Conservation (phyloP, 2,888 invertebrate genomes). For the Scaptomyza reducta region DNA sequence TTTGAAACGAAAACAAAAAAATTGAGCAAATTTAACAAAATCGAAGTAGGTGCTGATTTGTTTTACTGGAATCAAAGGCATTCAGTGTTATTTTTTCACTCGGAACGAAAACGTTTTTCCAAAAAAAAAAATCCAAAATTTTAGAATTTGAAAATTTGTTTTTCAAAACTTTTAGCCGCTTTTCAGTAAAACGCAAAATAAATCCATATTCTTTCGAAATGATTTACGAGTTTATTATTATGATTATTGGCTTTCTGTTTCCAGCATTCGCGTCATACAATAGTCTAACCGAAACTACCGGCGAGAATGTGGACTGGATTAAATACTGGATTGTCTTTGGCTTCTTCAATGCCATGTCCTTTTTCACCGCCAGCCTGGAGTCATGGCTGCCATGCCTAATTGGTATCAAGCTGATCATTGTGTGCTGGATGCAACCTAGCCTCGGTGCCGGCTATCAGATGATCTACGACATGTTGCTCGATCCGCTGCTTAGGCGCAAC, state of each 20-base stretch:
- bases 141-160: not conserved
- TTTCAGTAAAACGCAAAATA: not conserved
- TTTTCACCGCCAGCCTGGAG: constrained; percentile 95
- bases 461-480: constrained; percentile 96
- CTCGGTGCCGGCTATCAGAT: constrained; percentile 96
- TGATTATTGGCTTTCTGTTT: constrained; percentile 96
- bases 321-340: constrained; percentile 99
- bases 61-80: not conserved
- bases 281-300: constrained; percentile 95
- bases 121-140: not conserved
- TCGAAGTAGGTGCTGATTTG: not conserved
- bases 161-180: not conserved
- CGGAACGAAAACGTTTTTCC: not conserved
- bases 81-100: constrained; percentile 1
- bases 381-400: constrained; percentile 98
- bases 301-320: constrained; percentile 90
- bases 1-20: not conserved
- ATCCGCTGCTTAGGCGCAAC: constrained; percentile 94
- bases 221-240: constrained; percentile 32
- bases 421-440: constrained; percentile 96
- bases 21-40: not conserved
- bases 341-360: constrained; percentile 95
- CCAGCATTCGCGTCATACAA: constrained; percentile 92
- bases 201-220: constrained; percentile 15
- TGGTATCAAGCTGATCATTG: constrained; percentile 96